Conservation (phyloP, 2,888 invertebrate genomes). For the Copidosoma aretas region DNA sequence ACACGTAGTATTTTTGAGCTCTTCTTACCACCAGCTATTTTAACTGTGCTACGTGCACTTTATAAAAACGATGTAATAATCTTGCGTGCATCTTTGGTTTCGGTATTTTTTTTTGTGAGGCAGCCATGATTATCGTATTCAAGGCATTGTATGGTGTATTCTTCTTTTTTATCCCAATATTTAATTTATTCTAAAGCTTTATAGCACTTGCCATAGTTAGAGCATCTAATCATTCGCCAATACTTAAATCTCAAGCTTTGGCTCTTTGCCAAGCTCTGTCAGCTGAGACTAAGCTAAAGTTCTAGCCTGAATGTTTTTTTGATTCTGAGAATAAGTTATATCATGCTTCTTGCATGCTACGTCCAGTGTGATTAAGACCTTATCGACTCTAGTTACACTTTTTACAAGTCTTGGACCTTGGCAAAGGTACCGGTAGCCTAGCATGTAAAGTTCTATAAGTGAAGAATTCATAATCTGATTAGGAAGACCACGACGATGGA, state of each 20-base stretch:
- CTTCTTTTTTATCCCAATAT: not conserved
- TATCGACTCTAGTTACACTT: not conserved
- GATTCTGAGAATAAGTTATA: not conserved
- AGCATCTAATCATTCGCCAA: not conserved
- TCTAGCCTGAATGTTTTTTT: not conserved
- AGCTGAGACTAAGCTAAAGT: too few species aligned
- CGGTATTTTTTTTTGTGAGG: too few species aligned
- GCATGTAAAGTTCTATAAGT: not conserved
- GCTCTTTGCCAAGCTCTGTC: not conserved
- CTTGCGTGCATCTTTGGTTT: too few species aligned
- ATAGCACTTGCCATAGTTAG: not conserved
- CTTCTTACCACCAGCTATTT: too few species aligned
- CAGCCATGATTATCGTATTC: too few species aligned
- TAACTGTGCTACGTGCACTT: too few species aligned
- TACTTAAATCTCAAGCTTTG: not conserved
- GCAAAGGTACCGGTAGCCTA: not conserved
- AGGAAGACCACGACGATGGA: not conserved
- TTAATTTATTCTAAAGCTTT: not conserved
- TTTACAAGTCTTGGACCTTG: not conserved
- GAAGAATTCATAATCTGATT: not conserved
- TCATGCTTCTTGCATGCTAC: not conserved
- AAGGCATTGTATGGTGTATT: too few species aligned
- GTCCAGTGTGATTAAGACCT: not conserved
- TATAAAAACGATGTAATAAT: too few species aligned
- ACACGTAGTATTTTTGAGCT: too few species aligned